Evolutionary conservation across 1,140 invertebrate species (phyloP), one percentile per base, ranked within the genome.

Genomic region (Caenorhabditis tropicalis): DNA sequence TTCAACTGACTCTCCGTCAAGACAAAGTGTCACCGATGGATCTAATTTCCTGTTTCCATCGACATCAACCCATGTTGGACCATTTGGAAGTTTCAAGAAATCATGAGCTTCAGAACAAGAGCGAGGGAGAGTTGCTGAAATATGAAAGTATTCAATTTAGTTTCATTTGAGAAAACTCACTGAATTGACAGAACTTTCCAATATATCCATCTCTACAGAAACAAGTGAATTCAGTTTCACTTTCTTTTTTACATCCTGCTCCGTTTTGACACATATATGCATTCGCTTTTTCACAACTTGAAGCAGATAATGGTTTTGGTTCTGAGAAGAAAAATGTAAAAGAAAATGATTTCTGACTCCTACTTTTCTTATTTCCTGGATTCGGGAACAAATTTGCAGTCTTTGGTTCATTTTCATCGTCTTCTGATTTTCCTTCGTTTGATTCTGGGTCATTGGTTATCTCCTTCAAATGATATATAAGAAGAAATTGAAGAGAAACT

Each of bases 101-200:
- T 84, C 58, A 9, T 29, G 24, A 49, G 83, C 83, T 58, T 84
- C 83, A 6, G 83, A 29, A 49, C 83, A 84, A 21, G 83, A 80
- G 27, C 83, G 83, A 39, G 83, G 83, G 36, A 79, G 19, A 21
- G 65, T 65, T 2, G 79, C 83, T 84, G 56, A 27, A 80, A 29
- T 27, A 19, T 2, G 6, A 4, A 43, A 12, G 12, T 1, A 1
- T 10, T 43, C 27, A 10, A 15, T 21, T 31, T 19, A 74, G 15
- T 36, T 31, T 9, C n/a, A n/a, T n/a, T n/a, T n/a, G n/a, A n/a
- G n/a, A 84, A 33, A 80, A 84, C 70, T 80, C n/a, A 84, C 83
- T 56, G 74, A 84, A 84, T 80, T 84, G 83, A 46, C 83, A 84
- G 21, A 29, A 51, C 27, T 29, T 46, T 15, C 83, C 83, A 29